A percentile compares a stretch with the other conserved stretches of the same genome.
These are phyloP conservation scores for Micrasema minimum DNA, from an alignment of 1,140 invertebrate species.

Conservation along the genomic window DNA sequence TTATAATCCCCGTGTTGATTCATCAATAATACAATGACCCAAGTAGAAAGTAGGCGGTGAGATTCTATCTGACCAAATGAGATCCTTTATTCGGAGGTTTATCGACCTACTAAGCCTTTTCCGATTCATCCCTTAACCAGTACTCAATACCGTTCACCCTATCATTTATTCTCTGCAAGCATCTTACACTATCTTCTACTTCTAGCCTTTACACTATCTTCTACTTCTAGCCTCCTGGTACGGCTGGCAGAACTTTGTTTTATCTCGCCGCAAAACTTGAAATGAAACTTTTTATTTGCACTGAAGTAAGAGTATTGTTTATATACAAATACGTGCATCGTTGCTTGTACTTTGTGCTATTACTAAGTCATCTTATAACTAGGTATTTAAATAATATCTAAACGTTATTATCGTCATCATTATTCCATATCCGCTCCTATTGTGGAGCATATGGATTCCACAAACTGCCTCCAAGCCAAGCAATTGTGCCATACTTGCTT, in stretches of 20 bases:
- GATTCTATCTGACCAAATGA: slow-evolving; percentile 10
- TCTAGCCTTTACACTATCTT: no score
- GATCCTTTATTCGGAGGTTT: slow-evolving; percentile 29
- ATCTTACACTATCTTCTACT: slow-evolving; percentile 46
- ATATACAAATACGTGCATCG: no score
- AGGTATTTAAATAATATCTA: no score
- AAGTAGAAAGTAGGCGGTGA: slow-evolving; percentile 17
- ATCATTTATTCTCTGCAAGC: slow-evolving; percentile 50
- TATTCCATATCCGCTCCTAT: no score
- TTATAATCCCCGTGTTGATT: slow-evolving; percentile 17
- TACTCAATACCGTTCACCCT: slow-evolving; percentile 44
- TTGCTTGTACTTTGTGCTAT: no score
- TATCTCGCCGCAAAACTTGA: slow-evolving; percentile 30
- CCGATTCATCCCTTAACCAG: slow-evolving; percentile 37
- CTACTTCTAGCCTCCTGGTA: background rate
- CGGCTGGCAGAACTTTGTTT: slow-evolving; percentile 35
- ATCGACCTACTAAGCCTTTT: slow-evolving; percentile 45
- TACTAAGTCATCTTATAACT: no score
- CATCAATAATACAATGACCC: slow-evolving; percentile 20
- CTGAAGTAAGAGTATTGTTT: no score
- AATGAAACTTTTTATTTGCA: no score
- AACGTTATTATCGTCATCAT: no score
- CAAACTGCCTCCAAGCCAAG: no score
- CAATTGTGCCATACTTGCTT: no score
- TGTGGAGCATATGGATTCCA: no score